Base-by-base conservation (phyloP, 2,113 vertebrate genomes). In the Spea multiplicata region DNA sequence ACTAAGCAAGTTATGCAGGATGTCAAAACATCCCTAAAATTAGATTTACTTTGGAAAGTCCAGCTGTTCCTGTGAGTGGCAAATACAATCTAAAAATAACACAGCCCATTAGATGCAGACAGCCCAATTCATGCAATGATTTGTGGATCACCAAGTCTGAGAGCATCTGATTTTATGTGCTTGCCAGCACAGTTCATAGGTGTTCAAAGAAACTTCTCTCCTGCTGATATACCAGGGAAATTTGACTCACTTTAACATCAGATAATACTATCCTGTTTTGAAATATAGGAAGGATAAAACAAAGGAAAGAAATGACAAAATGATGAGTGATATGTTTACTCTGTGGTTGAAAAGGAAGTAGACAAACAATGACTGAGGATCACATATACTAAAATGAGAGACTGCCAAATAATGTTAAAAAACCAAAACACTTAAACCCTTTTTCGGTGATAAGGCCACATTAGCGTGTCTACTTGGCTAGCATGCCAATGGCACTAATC, bases 51-150 rank as follows among this genome's bases (percentile, higher is more conserved):
- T 57, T 68, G 44, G 30, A 70, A 75, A n/a, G 72, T 67, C 73
- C 81, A 76, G 73, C 73, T 82, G 77, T 67, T 76, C 47, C 48
- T 65, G 10, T 66, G 49, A 76, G 75, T 77, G 16, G 66, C 75
- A 57, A 50, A 71, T 44, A 8, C 74, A 71, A 76, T 49, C 70
- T 75, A 70, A 57, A 77, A 74, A 76, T 74, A 77, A 76, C 46
- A 48, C 12, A 17, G 12, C 17, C 13, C 50, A 49, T 61, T 65
- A 78, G 52, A 66, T 66, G 61, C 44, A 73, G 44, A 66, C 49
- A 73, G 70, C 48, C 70, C 44, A 13, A 79, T 79, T 72, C 76
- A 78, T 72, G 65, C 62, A 67, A 62, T 79, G 70, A 79, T 61
- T 44, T 71, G 68, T 61, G 55, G 50, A 48, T 75, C 46, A 17